phyloP scores from a whole-genome alignment of 2,113 vertebrate genomes.

The Astatoreochromis straeleni region DNA sequence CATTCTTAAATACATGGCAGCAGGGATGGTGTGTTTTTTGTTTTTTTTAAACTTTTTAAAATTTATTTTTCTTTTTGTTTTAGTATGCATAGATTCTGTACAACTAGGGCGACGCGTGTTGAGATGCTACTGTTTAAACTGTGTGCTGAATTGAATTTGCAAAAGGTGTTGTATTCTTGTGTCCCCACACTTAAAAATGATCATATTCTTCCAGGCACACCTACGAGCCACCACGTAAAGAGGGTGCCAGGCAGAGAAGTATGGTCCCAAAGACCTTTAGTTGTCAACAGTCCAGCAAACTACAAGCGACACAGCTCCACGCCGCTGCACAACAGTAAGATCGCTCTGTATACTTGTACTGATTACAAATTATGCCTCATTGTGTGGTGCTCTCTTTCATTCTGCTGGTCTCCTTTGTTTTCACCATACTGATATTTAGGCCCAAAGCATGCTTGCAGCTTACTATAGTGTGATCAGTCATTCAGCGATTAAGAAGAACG shows the following conservation, averaged over 20 bases:
- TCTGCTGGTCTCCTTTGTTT: neutral
- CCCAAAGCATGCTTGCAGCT: neutral
- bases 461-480: neutral
- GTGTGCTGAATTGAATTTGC: neutral
- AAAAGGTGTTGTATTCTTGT: neutral
- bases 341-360: neutral
- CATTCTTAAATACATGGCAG: neutral
- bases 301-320: conserved; percentile 19
- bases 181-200: neutral
- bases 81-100: neutral
- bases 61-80: neutral
- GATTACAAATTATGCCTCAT: neutral
- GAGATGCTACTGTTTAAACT: neutral
- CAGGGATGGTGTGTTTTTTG: neutral
- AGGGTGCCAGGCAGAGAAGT: conserved; percentile 64
- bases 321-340: conserved; percentile 49
- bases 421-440: neutral
- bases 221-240: conserved; percentile 71
- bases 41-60: neutral
- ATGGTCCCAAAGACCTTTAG: conserved; percentile 68
- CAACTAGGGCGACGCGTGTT: fast-evolving
- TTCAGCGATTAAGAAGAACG: neutral
- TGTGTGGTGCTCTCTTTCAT: neutral
- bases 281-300: neutral
- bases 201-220: conserved; percentile 69